Base-by-base conservation (phyloP, 2,888 invertebrate species). In the Rhopalosiphum nymphaeae region DNA sequence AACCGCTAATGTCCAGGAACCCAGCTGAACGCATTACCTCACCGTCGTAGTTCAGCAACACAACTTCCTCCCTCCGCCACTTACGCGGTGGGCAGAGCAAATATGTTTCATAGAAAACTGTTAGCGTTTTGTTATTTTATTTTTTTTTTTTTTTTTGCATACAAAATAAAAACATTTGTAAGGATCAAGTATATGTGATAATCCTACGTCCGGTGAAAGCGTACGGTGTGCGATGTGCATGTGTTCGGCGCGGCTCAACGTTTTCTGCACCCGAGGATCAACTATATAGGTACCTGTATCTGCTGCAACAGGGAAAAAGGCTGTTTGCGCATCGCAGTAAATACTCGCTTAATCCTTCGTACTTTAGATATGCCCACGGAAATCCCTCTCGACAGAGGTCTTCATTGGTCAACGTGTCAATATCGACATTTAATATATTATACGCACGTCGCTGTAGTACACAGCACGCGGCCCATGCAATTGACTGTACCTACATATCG, bases 1-100 rank as follows among this genome's bases (percentile, higher is more conserved):
- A 94, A 94, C 94, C 91, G 91, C 94, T 94, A 94, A 94, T 94
- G 94, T 94, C 94, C 94, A 93, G 85, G 93, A 93, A 86, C 93
- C 89, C 93, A 85, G 85, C 84, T 90, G 93, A 93, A 93, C 91
- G 94, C 94, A 91, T 94, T 94, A 91, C 85, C 86, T 94, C 86
- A 44, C 85, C 84, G n/a, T 93, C 57, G 25, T 93, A 89, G 53
- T 56, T n/a, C 53, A n/a, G n/a, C 29, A 49, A 49, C 57, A 49
- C 11, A 44, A 29, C 25, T 86, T 3, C 57, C 56, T 42, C n/a
- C 4, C 42, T 7, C 88, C 13, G 3, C 85, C 91, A 42, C 3
- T 9, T 9, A 10, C 11, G 9, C 16, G 21, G 21, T 36, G 36
- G 36, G 78, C 10, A 42, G 16, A 42, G 26, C 42, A 29, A 46